Evolutionary conservation across 2,113 vertebrate genomes (phyloP), one percentile per base, ranked within the genome.

Genomic region (Penelope pileata): DNA sequence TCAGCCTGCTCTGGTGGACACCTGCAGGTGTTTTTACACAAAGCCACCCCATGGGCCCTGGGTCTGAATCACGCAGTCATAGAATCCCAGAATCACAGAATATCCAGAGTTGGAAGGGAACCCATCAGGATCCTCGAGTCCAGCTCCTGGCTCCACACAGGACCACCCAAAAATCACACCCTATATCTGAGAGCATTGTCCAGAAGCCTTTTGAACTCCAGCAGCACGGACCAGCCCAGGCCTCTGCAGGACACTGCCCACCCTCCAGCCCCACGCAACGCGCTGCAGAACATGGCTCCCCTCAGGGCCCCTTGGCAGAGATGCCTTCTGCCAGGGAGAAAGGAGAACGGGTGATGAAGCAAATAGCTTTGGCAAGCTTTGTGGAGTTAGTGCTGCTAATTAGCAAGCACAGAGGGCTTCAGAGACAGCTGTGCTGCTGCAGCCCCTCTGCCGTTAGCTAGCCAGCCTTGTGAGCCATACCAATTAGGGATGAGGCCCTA

Each of bases 401-500:
- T 1, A 69, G 26, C 53, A 66, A 1, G 3, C 16, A 9, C 24
- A 32, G 63, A 30, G 91, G 60, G 40, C 66, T 87, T 63, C 70
- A 80, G 48, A 34, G 68, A 3, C 59, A 77, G 73, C 58, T 64
- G 67, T 32, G 79, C 76, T 26, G 43, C 83, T 62, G 50, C 56
- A 21, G 10, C 58, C 40, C 32, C 68, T 67, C 56, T 59, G 54
- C 21, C 48, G 4, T 43, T 7, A 45, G 2, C 38, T 22, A 40
- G n/a, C 50, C 60, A 66, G 58, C 58, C 58, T 30, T 6, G 54
- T 42, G 80, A 73, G 54, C 58, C 36, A 64, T n/a, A 69, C 70
- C 75, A 67, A 40, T 53, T n/a, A 43, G 87, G 95, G 32, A 38
- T 27, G 88, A 91, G 84, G 53, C 60, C 91, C 80, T 92, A 76